These are phyloP conservation scores for Cosmia trapezina DNA, from an alignment of 2,888 invertebrate genomes.

Conservation along the genomic window DNA sequence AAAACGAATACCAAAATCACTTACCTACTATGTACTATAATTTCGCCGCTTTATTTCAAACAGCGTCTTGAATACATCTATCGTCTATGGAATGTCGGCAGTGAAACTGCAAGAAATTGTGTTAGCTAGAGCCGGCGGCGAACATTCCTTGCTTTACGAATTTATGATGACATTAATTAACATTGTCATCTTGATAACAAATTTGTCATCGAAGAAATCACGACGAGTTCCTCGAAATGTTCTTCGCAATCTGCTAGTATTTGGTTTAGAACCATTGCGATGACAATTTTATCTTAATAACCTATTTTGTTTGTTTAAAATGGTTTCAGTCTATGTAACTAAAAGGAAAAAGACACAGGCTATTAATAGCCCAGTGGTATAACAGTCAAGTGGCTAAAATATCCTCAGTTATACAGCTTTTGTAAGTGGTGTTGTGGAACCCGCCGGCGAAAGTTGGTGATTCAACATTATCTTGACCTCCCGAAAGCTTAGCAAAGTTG, in stretches of 20 bases:
- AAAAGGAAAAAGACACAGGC: not conserved
- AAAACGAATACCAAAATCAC: not conserved
- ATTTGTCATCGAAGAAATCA: constrained; percentile 30
- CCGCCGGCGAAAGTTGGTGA: constrained; percentile 71
- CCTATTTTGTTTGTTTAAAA: constrained; percentile 3
- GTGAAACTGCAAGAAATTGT: constrained; percentile 51
- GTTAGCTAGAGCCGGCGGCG: constrained; percentile 20
- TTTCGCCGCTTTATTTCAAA: constrained; percentile 20
- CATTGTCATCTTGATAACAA: constrained; percentile 38
- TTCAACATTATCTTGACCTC: constrained; percentile 59
- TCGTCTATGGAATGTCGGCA: constrained; percentile 30
- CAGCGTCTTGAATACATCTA: constrained; percentile 24
- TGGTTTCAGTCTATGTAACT: not conserved
- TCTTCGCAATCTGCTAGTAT: not conserved
- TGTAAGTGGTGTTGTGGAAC: constrained; percentile 65
- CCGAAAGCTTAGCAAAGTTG: constrained; percentile 53
- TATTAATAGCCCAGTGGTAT: constrained; percentile 13
- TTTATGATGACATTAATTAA: constrained; percentile 55
- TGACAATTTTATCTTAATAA: not conserved
- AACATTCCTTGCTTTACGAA: constrained; percentile 46
- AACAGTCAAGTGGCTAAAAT: constrained; percentile 19
- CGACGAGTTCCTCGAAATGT: not conserved
- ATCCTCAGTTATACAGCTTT: constrained; percentile 24
- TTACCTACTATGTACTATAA: constrained; percentile 1
- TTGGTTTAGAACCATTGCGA: not conserved